These are phyloP conservation scores for Ennomos quercinarius DNA, from an alignment of 2,888 invertebrate genomes.

Conservation along the genomic window DNA sequence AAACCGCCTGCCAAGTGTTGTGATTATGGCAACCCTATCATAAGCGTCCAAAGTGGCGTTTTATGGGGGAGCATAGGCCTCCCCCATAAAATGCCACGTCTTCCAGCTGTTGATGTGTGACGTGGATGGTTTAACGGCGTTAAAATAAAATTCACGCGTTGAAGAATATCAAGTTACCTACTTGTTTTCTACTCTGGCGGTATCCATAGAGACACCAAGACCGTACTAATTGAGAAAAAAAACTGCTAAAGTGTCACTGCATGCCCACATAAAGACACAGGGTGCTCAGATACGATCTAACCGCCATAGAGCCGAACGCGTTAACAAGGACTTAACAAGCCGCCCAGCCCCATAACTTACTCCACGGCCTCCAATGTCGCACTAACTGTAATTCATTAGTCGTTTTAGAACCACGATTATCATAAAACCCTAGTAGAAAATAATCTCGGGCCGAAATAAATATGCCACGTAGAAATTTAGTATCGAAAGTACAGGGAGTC, in stretches of 20 bases:
- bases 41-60: no score
- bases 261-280: constrained; percentile 26
- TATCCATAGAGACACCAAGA: neutral
- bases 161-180: no score
- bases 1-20: no score
- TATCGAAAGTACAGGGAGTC: constrained; percentile 61
- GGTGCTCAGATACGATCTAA: constrained; percentile 19
- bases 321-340: constrained; percentile 36
- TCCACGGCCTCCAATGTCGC: constrained; percentile 57
- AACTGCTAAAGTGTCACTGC: constrained; percentile 16
- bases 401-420: constrained; percentile 71
- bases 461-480: constrained; percentile 81
- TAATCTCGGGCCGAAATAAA: constrained; percentile 77
- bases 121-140: no score
- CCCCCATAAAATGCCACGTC: no score
- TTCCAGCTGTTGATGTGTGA: no score
- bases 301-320: constrained; percentile 12
- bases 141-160: no score
- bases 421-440: constrained; percentile 82
- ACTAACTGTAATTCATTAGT: constrained; percentile 76
- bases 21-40: no score
- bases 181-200: no score
- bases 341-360: constrained; percentile 28
- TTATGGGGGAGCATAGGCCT: no score
- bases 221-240: constrained; percentile 20